Conservation (phyloP, 2,113 vertebrate genomes). For the Caranx ignobilis region DNA sequence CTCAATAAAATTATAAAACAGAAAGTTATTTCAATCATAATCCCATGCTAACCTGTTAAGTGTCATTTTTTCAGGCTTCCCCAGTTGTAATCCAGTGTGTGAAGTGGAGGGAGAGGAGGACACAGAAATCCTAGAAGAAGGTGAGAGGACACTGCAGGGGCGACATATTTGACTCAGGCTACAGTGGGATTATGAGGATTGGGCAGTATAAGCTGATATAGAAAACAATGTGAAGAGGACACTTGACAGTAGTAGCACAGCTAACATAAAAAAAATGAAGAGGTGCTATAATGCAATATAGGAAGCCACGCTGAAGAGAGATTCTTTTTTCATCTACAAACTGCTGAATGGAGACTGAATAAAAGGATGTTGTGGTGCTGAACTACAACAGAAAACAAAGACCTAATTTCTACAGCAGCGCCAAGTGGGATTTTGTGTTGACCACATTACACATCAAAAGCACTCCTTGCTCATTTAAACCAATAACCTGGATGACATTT, state of each 20-base stretch:
- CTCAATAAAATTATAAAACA: slow-evolving; percentile 1
- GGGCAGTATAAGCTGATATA: slow-evolving; percentile 74
- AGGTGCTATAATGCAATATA: slow-evolving; percentile 49
- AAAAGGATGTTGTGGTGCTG: slow-evolving; percentile 43
- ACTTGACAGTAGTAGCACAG: slow-evolving; percentile 48
- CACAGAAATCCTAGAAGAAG: slow-evolving; percentile 54
- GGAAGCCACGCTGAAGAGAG: slow-evolving; percentile 50
- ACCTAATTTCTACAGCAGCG: slow-evolving; percentile 54
- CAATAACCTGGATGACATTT: slow-evolving; percentile 66
- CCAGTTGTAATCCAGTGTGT: slow-evolving; percentile 60
- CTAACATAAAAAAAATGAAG: slow-evolving; percentile 48
- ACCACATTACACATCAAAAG: slow-evolving; percentile 69
- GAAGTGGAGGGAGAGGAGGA: slow-evolving; percentile 41
- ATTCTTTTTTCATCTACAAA: slow-evolving; percentile 52
- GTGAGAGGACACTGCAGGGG: slow-evolving; percentile 64
- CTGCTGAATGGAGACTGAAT: slow-evolving; percentile 26
- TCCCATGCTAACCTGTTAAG: slow-evolving; percentile 17
- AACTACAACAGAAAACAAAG: slow-evolving; percentile 57
- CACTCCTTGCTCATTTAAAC: slow-evolving; percentile 58
- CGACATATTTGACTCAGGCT: slow-evolving; percentile 68
- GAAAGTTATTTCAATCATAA: slow-evolving; percentile 19
- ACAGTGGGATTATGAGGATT: slow-evolving; percentile 75
- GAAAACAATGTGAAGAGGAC: slow-evolving; percentile 73
- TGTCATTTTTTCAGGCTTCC: slow-evolving; percentile 40
- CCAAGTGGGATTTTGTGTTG: slow-evolving; percentile 62